Evolutionary conservation across 2,113 vertebrate genomes (phyloP), one percentile per base, ranked within the genome.

Genomic region (Hyla sarda): DNA sequence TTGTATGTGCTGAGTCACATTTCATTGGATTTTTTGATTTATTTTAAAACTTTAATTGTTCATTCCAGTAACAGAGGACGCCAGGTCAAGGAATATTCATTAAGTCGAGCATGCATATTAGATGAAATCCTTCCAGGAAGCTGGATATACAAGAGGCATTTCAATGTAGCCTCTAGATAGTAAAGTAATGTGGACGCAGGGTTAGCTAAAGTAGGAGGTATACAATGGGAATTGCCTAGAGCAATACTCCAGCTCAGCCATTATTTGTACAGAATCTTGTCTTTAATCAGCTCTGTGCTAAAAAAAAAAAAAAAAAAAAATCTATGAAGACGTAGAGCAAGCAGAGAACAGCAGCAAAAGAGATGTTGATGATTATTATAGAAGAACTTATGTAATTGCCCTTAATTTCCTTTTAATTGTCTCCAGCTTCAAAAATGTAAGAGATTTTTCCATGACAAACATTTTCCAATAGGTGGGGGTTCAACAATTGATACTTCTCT

Each of bases 41-140:
- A 86, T 86, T 86, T 81, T 58, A 74, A 81, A 81, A 74, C 84
- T 47, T 81, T 73, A 81, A 54, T 87, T 82, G 25, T 73, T 76
- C 16, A 75, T 84, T 87, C 85, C 85, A 74, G 85, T 72, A 87
- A 87, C 85, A 87, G 71, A 87, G 85, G 85, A 87, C 52, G 41
- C 37, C 11, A 19, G 78, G 85, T 87, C 85, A 87, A 21, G 73
- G 56, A 37, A 82, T 81, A 54, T 52, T 82, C 67, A 82, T 87
- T 73, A 87, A 82, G 75, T 32, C 2, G n/a, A 85, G 77, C 74
- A 25, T 60, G 75, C 75, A 79, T 78, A 85, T 85, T 85, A 65
- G 25, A 85, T 85, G 45, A 52, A 62, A 54, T 71, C n/a, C 62
- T 85, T 85, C 84, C 84, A 78, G 84, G 84, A 85, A 85, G 74